Base-by-base conservation (phyloP, 2,113 vertebrate species). In the Varanus salvator region DNA sequence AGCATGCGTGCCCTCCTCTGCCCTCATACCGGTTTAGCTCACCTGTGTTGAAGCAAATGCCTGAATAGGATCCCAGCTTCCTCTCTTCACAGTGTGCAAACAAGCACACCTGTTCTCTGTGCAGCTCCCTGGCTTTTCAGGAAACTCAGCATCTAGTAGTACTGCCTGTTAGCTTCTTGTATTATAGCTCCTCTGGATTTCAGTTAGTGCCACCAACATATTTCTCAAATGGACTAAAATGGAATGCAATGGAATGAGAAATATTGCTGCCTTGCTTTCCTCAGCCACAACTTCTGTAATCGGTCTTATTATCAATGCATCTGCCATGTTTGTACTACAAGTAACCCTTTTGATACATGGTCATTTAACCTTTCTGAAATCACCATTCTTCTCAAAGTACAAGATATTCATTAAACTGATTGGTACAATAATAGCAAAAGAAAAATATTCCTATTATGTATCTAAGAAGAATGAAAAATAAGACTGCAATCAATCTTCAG, bases 321-420 rank as follows among this genome's bases (percentile, higher is more conserved):
- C n/a, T 69, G 57, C 38, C 14, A 71, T 57, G 31, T 54, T 77
- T 69, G 64, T 54, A 68, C 52, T 88, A 48, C 19, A 75, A 76
- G 69, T 54, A 82, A 12, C 8, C 60, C 44, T 69, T 89, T 78
- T 69, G 60, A 89, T 85, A 54, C 52, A 80, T 69, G 25, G 6
- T 68, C 72, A 69, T 52, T 87, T 87, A 80, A 69, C 31, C 29
- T 57, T 48, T 3, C 8, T 14, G 21, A n/a, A 64, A 89, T 78
- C 57, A 84, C n/a, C 48, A 69, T 57, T 57, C 78, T 54, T 84
- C 82, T 89, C 88, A 77, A 69, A 89, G 74, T n/a, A 89, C 68
- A 84, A 84, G 72, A 38, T 89, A 80, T 76, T 77, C 57, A 89
- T 89, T 77, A 34, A 84, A 84, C 12, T 78, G n/a, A 85, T 71